phyloP scores from a whole-genome alignment of 1,140 invertebrate species.

The Habropoda laboriosa region DNA sequence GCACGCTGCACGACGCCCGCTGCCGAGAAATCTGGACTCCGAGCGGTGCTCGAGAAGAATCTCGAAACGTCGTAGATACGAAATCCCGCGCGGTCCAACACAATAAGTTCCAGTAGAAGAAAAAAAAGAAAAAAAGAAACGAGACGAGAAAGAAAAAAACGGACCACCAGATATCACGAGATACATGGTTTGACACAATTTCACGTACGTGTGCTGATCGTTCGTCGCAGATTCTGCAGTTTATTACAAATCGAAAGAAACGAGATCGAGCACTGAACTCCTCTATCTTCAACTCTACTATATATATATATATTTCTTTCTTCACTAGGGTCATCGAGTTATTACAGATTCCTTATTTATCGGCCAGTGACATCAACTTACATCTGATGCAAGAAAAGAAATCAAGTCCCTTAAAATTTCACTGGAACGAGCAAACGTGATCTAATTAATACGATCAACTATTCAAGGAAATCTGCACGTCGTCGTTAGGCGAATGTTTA shows the following conservation, averaged over 20 bases:
- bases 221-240: slow-evolving; percentile 28
- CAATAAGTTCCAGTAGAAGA: slow-evolving; percentile 36
- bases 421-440: slow-evolving; percentile 2
- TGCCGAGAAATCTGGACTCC: slow-evolving; percentile 34
- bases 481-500: background rate
- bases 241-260: slow-evolving; percentile 28
- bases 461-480: background rate
- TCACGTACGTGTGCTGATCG: slow-evolving; percentile 21
- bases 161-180: background rate
- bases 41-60: slow-evolving; percentile 48
- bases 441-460: slow-evolving; percentile 11
- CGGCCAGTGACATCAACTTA: background rate
- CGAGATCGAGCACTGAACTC: background rate
- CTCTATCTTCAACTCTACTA: background rate
- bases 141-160: background rate
- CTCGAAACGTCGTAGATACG: slow-evolving; percentile 41
- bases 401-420: slow-evolving; percentile 14
- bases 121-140: background rate
- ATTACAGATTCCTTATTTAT: background rate
- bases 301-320: background rate
- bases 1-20: slow-evolving; percentile 16
- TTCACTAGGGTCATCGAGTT: background rate
- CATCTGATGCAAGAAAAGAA: background rate
- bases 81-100: slow-evolving; percentile 33
- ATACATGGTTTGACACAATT: slow-evolving; percentile 33